Base-by-base conservation (phyloP, 2,888 invertebrate genomes). In the Strigamia crassipes region DNA sequence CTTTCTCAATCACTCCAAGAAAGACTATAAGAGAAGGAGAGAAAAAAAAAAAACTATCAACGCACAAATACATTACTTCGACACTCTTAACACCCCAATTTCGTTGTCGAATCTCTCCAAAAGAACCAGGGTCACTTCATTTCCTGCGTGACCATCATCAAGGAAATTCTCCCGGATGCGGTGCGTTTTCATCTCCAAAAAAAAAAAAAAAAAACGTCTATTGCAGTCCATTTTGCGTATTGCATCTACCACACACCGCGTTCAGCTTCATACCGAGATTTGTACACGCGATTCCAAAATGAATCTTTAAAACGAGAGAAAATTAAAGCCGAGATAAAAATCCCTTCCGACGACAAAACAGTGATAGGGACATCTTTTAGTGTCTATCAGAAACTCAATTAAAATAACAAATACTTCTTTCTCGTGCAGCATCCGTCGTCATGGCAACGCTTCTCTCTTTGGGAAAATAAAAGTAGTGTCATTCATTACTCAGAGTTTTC, bases 121-220 rank as follows among this genome's bases (percentile, higher is more conserved):
- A 31, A 73, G 73, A 73, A 73, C 73, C 73, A 23, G 73, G 73
- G 73, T 73, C 73, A 73, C 73, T 73, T 73, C 73, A 73, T 73
- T 73, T 73, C 73, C 73, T 73, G 73, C 15, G 31, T 27, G 73
- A 31, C 73, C 73, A 73, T 73, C 73, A 73, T 31, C 73, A 73
- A 73, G 73, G 73, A 73, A 73, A 73, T 73, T 73, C 31, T 15
- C 12, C 73, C 73, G 73, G 73, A 73, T 73, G 73, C 27, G 73
- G 73, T 18, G 31, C 31, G 12, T 73, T 31, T 73, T 73, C 13
- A 73, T 23, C 12, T 13, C 73, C 27, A 31, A 73, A 73, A n/a
- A n/a, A n/a, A n/a, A n/a, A n/a, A n/a, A n/a, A n/a, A n/a, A n/a
- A 73, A 13, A 31, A 73, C 27, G 73, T 31, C 23, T 12, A 73